Evolutionary conservation across 2,797 vertebrate genomes (phyloP).

Genomic region (Labroides dimidiatus): DNA sequence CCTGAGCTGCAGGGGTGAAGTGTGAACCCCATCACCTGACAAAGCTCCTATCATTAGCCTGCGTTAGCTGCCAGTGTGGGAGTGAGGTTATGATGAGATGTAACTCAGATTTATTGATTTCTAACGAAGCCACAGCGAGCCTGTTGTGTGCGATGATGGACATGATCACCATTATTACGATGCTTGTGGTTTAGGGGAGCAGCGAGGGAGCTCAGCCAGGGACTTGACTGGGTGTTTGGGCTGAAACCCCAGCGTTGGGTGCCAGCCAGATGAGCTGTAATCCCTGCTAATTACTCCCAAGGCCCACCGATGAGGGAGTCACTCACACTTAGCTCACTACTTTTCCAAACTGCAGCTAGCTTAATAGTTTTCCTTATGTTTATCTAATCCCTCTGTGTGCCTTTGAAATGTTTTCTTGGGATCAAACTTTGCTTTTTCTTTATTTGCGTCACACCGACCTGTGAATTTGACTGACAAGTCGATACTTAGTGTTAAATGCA

Average conservation of each 20-base stretch:
- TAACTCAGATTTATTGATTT: constrained; percentile 55
- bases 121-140: constrained; percentile 30
- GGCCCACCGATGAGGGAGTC: constrained; percentile 69
- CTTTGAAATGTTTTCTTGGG: constrained; percentile 30
- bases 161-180: constrained; percentile 46
- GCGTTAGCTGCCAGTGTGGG: constrained; percentile 14
- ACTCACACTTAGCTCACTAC: constrained; percentile 71
- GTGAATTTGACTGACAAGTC: constrained; percentile 56
- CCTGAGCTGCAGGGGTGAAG: constrained; percentile 57
- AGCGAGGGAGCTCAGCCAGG: constrained; percentile 69
- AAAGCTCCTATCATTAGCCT: constrained; percentile 4
- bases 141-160: constrained; percentile 55
- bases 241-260: constrained; percentile 71
- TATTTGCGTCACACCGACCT: constrained; percentile 45
- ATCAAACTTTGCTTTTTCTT: constrained; percentile 15
- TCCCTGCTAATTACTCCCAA: constrained; percentile 83
- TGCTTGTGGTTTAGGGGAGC: constrained; percentile 59
- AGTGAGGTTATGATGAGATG: constrained; percentile 48
- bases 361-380: constrained; percentile 75
- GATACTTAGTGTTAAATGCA: constrained; percentile 59
- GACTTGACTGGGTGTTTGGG: constrained; percentile 75
- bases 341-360: constrained; percentile 64
- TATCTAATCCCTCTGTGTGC: constrained; percentile 57
- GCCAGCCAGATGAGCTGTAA: constrained; percentile 77
- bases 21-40: constrained; percentile 21